A percentile compares a stretch with the other conserved stretches of the same genome.
phyloP scores from a whole-genome alignment of 2,113 vertebrate genomes.

The Oriolus oriolus region DNA sequence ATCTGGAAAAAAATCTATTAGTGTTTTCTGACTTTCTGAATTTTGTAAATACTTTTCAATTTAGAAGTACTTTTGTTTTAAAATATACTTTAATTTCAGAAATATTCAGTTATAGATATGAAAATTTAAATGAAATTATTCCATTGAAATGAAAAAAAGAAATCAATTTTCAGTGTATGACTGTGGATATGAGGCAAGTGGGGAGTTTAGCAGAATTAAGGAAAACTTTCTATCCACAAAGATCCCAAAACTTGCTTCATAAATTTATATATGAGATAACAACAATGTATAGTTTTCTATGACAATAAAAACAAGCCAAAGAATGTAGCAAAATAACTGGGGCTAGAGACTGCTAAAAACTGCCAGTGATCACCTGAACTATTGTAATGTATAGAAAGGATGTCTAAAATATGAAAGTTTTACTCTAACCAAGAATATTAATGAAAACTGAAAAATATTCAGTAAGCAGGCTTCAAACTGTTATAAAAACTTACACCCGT shows the following conservation, averaged over 20 bases:
- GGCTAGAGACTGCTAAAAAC: neutral
- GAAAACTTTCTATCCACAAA: neutral
- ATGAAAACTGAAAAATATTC: neutral
- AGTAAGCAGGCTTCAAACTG: neutral
- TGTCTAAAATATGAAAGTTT: neutral
- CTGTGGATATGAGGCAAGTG: fast-evolving
- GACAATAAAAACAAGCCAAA: neutral
- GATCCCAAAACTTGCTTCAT: neutral
- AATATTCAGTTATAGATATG: neutral
- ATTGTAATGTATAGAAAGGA: neutral
- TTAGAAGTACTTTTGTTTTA: neutral
- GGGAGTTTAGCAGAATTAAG: neutral
- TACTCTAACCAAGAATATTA: neutral
- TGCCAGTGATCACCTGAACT: neutral
- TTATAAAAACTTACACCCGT: neutral
- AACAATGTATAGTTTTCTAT: neutral
- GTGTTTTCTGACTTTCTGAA: neutral
- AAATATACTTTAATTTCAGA: neutral
- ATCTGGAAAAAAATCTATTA: neutral
- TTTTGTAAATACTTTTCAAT: neutral
- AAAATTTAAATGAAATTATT: neutral
- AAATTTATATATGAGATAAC: neutral
- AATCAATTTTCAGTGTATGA: neutral
- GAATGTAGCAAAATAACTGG: neutral
- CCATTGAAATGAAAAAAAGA: neutral